Percentiles rank a stretch among this genome's conserved stretches.
Conservation (phyloP, 1,140 invertebrate genomes). For the Rhizoglyphus robini region DNA sequence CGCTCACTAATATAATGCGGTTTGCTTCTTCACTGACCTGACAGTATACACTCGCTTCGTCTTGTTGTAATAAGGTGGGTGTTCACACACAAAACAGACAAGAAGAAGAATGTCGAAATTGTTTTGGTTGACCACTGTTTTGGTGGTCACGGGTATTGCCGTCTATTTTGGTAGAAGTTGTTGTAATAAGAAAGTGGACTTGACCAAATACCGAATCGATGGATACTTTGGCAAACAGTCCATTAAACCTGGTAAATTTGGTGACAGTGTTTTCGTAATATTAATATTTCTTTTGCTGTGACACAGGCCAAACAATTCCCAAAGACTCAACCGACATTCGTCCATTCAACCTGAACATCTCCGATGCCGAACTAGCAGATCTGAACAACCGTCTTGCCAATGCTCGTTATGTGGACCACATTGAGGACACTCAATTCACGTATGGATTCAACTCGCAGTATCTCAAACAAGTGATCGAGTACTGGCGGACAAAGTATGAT, state of each 20-base stretch:
- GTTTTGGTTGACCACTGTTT: too few relatives aligned
- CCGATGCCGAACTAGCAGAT: constrained; percentile 20
- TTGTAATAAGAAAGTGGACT: neutral
- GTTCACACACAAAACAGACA: too few relatives aligned
- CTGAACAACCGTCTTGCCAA: constrained; percentile 20
- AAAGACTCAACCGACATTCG: constrained; percentile 16
- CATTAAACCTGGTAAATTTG: neutral
- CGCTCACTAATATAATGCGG: too few relatives aligned
- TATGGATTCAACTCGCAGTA: constrained; percentile 61
- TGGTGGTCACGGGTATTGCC: too few relatives aligned
- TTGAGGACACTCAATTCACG: constrained; percentile 50
- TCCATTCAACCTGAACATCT: constrained; percentile 20
- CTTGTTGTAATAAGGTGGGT: too few relatives aligned
- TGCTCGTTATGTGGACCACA: constrained; percentile 31
- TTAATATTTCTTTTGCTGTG: neutral
- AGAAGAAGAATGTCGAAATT: too few relatives aligned
- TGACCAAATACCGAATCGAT: neutral
- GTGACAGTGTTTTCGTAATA: neutral
- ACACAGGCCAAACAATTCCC: constrained; percentile 11
- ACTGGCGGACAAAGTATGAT: constrained; percentile 57
- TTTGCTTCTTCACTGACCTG: too few relatives aligned
- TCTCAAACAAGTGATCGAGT: constrained; percentile 52
- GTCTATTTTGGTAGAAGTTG: too few relatives aligned
- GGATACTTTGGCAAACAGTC: neutral
- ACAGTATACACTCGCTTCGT: too few relatives aligned